These are phyloP conservation scores for Chloroceryle aenea DNA, from an alignment of 2,113 vertebrate genomes.

Conservation along the genomic window DNA sequence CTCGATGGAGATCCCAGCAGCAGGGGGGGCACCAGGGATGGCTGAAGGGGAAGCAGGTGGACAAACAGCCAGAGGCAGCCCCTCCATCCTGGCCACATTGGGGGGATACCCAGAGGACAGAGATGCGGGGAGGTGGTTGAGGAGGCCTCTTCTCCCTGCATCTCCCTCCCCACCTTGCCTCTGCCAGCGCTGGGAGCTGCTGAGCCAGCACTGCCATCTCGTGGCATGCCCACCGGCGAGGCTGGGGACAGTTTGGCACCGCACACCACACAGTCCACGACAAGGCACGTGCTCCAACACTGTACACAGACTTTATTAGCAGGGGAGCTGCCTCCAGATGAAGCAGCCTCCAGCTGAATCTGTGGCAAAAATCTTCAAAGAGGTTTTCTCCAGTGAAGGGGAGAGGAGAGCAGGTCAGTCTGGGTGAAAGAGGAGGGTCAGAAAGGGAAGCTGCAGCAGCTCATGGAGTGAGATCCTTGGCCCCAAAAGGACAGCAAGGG, in stretches of 20 bases:
- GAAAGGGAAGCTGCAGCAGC: background rate
- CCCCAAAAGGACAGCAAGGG: background rate
- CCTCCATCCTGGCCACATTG: fast-evolving
- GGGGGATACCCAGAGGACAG: background rate
- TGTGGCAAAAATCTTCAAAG: background rate
- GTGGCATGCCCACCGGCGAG: background rate
- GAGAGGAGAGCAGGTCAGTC: fast-evolving
- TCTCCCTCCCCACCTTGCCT: fast-evolving
- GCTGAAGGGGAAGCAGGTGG: background rate
- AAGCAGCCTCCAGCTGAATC: fast-evolving
- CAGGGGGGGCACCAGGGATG: background rate
- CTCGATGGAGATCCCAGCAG: fast-evolving
- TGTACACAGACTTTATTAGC: background rate
- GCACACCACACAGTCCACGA: fast-evolving
- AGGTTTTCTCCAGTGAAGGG: background rate
- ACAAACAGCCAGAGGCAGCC: background rate
- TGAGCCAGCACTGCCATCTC: constrained; percentile 2
- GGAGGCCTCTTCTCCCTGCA: background rate
- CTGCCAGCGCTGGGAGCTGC: background rate
- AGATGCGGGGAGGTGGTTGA: background rate
- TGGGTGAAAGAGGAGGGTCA: background rate
- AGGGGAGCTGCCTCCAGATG: fast-evolving
- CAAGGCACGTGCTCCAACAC: fast-evolving
- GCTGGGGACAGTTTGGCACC: background rate
- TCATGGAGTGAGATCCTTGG: background rate